phyloP scores from a whole-genome alignment of 2,113 vertebrate species.

The Neotoma lepida region DNA sequence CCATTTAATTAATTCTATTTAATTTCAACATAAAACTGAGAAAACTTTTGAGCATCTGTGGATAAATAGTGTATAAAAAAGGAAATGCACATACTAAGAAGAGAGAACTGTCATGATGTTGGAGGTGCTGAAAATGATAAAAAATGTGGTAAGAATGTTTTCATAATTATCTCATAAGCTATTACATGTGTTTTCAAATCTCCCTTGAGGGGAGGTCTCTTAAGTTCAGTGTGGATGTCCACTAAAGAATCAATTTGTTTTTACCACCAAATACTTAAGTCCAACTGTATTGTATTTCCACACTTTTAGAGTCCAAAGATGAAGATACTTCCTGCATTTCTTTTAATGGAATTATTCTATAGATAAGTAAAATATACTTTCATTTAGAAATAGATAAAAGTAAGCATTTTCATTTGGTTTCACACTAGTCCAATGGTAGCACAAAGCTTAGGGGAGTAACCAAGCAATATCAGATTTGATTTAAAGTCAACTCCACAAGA shows the following conservation, averaged over 20 bases:
- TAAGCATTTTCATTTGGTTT: slow-evolving; percentile 61
- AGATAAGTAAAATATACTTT: background rate
- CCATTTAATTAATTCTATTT: background rate
- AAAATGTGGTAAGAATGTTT: slow-evolving; percentile 19
- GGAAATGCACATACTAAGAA: background rate
- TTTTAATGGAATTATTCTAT: slow-evolving; percentile 60
- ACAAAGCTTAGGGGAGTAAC: background rate
- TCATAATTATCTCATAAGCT: slow-evolving; percentile 39
- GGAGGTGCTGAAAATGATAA: background rate
- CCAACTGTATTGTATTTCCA: slow-evolving; percentile 39
- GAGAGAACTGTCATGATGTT: slow-evolving; percentile 26
- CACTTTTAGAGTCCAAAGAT: slow-evolving; percentile 67
- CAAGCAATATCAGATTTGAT: background rate
- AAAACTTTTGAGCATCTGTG: background rate
- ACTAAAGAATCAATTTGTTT: slow-evolving; percentile 60
- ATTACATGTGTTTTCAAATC: slow-evolving; percentile 73
- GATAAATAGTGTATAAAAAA: background rate
- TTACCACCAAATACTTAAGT: slow-evolving; percentile 58
- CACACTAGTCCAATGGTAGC: background rate
- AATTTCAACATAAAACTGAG: background rate
- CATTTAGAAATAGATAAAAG: slow-evolving; percentile 39
- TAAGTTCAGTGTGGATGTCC: slow-evolving; percentile 73
- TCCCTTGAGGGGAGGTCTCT: slow-evolving; percentile 34
- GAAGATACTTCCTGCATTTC: slow-evolving; percentile 63
- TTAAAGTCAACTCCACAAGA: no score